A percentile compares a stretch with the other conserved stretches of the same genome.
Conservation (phyloP, 2,797 vertebrate species). For the Antrozous pallidus region DNA sequence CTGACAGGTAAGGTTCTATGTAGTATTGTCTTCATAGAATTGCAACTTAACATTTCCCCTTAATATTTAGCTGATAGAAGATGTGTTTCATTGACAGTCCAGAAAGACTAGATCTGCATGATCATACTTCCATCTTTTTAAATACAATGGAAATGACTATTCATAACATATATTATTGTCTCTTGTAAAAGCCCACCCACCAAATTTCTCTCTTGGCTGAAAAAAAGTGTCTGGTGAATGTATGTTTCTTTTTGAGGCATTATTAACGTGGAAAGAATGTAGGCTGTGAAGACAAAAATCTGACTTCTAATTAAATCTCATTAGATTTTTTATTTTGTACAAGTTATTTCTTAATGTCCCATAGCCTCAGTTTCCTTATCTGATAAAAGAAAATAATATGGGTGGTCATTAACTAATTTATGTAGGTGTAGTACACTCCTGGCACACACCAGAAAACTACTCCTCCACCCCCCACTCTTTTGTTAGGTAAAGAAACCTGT, state of each 20-base stretch:
- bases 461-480: no score
- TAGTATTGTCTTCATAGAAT: not conserved
- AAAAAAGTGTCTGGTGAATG: not conserved
- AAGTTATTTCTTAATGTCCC: not conserved
- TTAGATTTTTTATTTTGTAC: not conserved
- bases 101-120: not conserved
- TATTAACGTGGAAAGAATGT: not conserved
- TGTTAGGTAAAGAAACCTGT: not conserved
- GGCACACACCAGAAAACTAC: rapidly evolving
- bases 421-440: not conserved
- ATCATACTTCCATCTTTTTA: not conserved
- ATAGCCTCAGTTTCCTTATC: not conserved
- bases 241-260: not conserved
- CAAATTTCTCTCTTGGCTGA: not conserved
- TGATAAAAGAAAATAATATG: not conserved
- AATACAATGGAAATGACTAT: not conserved
- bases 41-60: not conserved
- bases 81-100: not conserved
- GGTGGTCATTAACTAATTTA: not conserved
- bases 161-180: not conserved
- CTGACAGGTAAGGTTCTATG: not conserved
- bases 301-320: not conserved
- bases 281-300: not conserved
- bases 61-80: not conserved
- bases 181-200: not conserved